Percentiles rank a stretch among this genome's conserved stretches.
These are phyloP conservation scores for Aramus guarauna DNA, from an alignment of 2,113 vertebrate species.

Conservation along the genomic window DNA sequence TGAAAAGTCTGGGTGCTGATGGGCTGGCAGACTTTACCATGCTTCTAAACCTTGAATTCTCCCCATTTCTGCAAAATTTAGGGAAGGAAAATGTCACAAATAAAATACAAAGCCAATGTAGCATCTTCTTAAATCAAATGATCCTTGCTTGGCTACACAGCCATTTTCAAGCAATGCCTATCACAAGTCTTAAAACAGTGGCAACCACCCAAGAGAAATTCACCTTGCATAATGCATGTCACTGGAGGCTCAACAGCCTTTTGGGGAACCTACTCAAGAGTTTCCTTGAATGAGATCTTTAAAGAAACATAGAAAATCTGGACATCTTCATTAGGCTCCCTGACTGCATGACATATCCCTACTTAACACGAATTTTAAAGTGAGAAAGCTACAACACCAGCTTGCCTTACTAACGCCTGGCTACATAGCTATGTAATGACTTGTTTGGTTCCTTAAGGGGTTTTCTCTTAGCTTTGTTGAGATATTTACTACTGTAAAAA, in stretches of 20 bases:
- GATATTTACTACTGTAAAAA: not conserved
- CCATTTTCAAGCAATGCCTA: conserved; percentile 48
- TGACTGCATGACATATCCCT: not conserved
- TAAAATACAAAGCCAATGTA: not conserved
- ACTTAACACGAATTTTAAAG: not conserved
- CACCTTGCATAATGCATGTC: not conserved
- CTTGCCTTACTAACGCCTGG: not conserved
- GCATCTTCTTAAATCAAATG: conserved; percentile 31
- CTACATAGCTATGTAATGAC: not conserved
- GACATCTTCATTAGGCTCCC: conserved; percentile 3
- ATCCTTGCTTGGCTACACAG: conserved; percentile 23
- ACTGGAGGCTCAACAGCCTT: conserved; percentile 43
- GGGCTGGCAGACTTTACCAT: not conserved
- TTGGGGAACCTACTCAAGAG: conserved; percentile 46
- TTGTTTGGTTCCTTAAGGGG: not conserved
- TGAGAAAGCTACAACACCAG: not conserved
- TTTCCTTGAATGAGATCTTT: conserved; percentile 50
- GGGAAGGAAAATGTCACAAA: not conserved
- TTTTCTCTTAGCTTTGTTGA: not conserved
- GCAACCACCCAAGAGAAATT: conserved; percentile 48
- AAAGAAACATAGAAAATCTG: conserved; percentile 61
- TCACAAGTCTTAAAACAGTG: conserved; percentile 22
- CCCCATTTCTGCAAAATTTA: not conserved
- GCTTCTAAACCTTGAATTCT: not conserved
- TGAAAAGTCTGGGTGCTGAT: not conserved